Conservation (phyloP, 92 coral and sea anemone genomes). For the Zoanthus gigantus region DNA sequence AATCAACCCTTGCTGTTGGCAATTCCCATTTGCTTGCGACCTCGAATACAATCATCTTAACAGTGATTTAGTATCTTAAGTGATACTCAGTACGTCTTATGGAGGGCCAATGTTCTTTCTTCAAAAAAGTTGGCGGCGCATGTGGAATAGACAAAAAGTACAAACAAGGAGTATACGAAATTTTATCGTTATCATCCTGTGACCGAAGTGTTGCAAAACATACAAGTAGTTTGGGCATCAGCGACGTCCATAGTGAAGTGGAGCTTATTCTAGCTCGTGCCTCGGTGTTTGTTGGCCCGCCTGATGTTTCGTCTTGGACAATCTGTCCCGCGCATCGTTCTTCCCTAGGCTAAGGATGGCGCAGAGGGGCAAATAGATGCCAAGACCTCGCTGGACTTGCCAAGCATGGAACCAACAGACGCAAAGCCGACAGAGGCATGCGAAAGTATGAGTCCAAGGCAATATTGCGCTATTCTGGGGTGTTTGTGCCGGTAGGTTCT, state of each 20-base stretch:
- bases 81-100: conserved; percentile 1
- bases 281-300: conserved; percentile 55
- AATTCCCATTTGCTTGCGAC: conserved; percentile 2
- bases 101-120: conserved; percentile 24
- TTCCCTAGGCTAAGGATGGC: conserved; percentile 74
- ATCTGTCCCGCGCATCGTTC: conserved; percentile 74
- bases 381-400: conserved; percentile 60
- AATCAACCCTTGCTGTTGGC: conserved; percentile 12
- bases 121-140: conserved; percentile 20
- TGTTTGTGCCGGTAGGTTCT: conserved; percentile 73
- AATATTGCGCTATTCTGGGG: conserved; percentile 53
- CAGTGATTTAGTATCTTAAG: background rate
- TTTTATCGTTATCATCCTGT: conserved; percentile 57
- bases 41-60: conserved; percentile 6
- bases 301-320: conserved; percentile 50
- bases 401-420: conserved; percentile 33
- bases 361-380: conserved; percentile 63
- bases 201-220: conserved; percentile 50
- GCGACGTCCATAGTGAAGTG: conserved; percentile 54
- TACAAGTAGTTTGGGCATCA: conserved; percentile 50
- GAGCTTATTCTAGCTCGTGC: conserved; percentile 69
- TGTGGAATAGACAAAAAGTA: conserved; percentile 28
- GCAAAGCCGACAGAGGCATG: conserved; percentile 61
- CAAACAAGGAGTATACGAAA: conserved; percentile 10
- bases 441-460: conserved; percentile 59